A percentile compares a stretch with the other conserved stretches of the same genome.
Conservation (phyloP, 35 echinoderm and acorn worm species). For the Heliocidaris erythrogramma region DNA sequence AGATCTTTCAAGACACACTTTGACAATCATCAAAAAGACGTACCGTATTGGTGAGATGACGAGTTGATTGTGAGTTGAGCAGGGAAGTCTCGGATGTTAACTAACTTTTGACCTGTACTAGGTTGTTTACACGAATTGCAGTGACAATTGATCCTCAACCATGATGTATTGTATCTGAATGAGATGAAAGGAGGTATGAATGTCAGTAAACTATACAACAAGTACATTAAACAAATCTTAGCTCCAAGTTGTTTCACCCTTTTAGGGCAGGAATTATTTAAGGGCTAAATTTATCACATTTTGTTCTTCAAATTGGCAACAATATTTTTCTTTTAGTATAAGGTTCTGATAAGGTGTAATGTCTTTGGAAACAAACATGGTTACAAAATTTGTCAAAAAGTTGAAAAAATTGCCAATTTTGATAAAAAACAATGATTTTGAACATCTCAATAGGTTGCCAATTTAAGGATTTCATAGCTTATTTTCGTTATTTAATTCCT, state of each 20-base stretch:
- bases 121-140: background rate
- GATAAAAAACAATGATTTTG: no score
- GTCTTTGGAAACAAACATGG: no score
- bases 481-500: no score
- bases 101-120: background rate
- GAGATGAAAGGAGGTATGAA: background rate
- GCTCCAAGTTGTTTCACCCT: background rate
- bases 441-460: no score
- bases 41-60: background rate
- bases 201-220: background rate
- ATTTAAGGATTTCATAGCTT: no score
- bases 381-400: no score
- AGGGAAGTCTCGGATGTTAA: background rate
- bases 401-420: no score
- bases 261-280: no score
- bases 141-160: background rate
- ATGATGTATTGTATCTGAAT: constrained; percentile 33
- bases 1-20: background rate
- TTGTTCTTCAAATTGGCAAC: no score
- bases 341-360: no score
- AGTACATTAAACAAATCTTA: background rate
- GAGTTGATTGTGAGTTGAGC: background rate
- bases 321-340: no score
- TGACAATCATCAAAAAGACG: background rate
- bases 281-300: no score